Base-by-base conservation (phyloP, 2,113 vertebrate species). In the Halichoeres trimaculatus region DNA sequence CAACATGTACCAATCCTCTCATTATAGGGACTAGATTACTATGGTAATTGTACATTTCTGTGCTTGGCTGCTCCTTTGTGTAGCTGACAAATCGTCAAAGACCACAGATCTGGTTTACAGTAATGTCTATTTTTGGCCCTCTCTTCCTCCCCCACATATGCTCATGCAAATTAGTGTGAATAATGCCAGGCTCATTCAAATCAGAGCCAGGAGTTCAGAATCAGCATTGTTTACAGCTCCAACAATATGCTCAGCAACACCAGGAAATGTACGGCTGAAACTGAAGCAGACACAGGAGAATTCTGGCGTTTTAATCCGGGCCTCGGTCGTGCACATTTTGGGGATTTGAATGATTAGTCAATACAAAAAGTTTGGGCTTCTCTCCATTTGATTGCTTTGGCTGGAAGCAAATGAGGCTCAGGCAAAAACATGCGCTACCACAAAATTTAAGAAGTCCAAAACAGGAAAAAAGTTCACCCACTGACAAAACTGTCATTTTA, bases 111-210 rank as follows among this genome's bases (percentile, higher is more conserved):
- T 48, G 30, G n/a, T 51, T 76, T 53, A 61, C 45, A 23, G 51
- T 14, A 51, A 67, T 30, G 50, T 71, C 56, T 80, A 68, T 62
- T 71, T 71, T 45, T 67, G 60, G 13, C 56, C 43, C 19, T 0
- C 0, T 13, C 38, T 58, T 20, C 54, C 74, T 65, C 70, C 47
- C 40, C 40, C 71, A 47, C 48, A 56, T 53, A 54, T 61, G 59
- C 58, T 65, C 50, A 83, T 65, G 61, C 80, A 83, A 78, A 83
- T 78, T 0, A 54, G 48, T 53, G 45, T 7, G 23, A 17, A 56
- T 56, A 34, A 45, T n/a, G 5, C 17, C 30, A 53, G 36, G 10
- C 70, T 61, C 5, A 70, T 74, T 74, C 80, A 74, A 74, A 83
- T 35, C 10, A 22, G 70, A 59, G 23, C 7, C 43, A n/a, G 23